Base-by-base conservation (phyloP, 2,797 vertebrate species). In the Urophycis tenuis region DNA sequence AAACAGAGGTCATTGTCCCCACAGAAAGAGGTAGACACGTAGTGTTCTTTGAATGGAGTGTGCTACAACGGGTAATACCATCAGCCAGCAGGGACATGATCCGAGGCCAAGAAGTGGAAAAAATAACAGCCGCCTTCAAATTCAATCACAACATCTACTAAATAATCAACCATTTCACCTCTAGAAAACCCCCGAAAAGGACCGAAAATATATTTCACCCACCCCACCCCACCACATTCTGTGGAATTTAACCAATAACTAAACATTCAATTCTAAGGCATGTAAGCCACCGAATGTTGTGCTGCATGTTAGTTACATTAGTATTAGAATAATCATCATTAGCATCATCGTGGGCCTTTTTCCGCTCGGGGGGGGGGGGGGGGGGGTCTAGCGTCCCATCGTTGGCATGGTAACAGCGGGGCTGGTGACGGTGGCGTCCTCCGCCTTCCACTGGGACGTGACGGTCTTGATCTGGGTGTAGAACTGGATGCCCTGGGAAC, bases 401-500 rank as follows among this genome's bases (percentile, higher is more conserved):
- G 96, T 98, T 82, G 97, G 96, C 96, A 98, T 98, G 85, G 95
- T 95, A 80, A 99, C 96, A 70, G 95, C 93, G 8, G 96, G 95
- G 81, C 92, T 94, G 11, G 89, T 94, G 79, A 95, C 12, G 0
- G 94, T 95, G 78, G 96, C 94, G 45, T 98, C 96, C 87, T 97
- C 96, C 22, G 95, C 95, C 83, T 98, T 98, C 96, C 96, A 98
- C 74, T 98, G 96, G 64, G 96, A 95, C 6, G 95, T 98, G 2
- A 98, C 91, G 0, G 96, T 98, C 92, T 98, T 98, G 87, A 98
- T 90, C 87, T 98, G 96, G 73, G 96, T 98, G 81, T 97, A 98
- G 87, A 98, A 98, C 78, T 96, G 94, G 86, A 98, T 94, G 77
- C 96, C 96, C 96, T 98, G 87, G 41, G 72, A 39, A 72, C 10